Conservation (phyloP, 2,113 vertebrate species). For the Lasiurus cinereus region DNA sequence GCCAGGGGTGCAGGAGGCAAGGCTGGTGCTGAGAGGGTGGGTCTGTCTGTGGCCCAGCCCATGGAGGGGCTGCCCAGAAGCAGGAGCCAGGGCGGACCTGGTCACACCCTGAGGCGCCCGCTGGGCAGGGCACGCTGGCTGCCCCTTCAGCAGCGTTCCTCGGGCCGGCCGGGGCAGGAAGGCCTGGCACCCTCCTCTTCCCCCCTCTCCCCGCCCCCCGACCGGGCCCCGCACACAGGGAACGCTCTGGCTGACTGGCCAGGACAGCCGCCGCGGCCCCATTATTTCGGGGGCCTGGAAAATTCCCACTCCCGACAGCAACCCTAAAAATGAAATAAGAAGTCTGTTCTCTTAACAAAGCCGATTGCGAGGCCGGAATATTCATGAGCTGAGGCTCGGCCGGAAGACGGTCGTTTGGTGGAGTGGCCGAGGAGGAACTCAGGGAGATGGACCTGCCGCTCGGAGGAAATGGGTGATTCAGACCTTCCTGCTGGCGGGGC, state of each 20-base stretch:
- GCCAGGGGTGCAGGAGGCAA: accelerated
- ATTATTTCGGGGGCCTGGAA: conserved; percentile 14
- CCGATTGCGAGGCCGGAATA: conserved; percentile 64
- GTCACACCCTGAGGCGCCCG: accelerated
- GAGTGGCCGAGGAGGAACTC: conserved; percentile 43
- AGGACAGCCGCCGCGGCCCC: background rate
- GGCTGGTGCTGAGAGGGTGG: accelerated
- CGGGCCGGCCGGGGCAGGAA: background rate
- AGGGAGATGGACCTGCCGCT: conserved; percentile 74
- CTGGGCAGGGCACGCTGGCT: accelerated
- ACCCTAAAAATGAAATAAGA: conserved; percentile 78
- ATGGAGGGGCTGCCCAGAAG: background rate
- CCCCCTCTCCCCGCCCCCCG: too few relatives aligned
- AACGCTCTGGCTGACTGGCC: background rate
- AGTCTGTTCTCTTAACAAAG: conserved; percentile 72
- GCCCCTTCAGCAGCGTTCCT: too few relatives aligned
- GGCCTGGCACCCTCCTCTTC: background rate
- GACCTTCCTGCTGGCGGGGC: conserved; percentile 68
- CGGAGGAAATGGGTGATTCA: conserved; percentile 66
- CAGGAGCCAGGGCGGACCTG: background rate
- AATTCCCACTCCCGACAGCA: conserved; percentile 72
- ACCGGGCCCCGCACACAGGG: accelerated
- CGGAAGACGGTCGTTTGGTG: conserved; percentile 53
- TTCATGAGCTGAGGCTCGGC: conserved; percentile 76
- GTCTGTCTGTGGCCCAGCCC: accelerated